These are phyloP conservation scores for Spodoptera picta DNA, from an alignment of 2,888 invertebrate genomes.

Conservation along the genomic window DNA sequence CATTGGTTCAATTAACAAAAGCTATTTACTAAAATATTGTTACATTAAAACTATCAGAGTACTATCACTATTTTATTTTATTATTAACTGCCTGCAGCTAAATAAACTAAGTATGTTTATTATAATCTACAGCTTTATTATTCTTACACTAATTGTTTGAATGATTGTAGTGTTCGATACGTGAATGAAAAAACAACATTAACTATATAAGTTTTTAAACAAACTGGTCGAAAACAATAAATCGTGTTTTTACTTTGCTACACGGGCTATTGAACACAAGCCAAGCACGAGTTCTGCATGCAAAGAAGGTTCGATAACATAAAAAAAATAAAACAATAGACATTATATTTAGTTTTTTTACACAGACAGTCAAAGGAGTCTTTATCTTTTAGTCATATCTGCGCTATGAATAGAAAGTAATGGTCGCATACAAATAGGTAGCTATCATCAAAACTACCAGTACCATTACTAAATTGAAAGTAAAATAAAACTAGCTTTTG, in stretches of 20 bases:
- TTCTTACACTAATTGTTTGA: too few relatives aligned
- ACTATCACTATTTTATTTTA: too few relatives aligned
- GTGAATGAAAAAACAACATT: too few relatives aligned
- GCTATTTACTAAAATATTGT: too few relatives aligned
- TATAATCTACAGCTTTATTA: too few relatives aligned
- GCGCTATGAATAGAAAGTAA: slow-evolving; percentile 56
- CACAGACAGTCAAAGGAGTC: slow-evolving; percentile 13
- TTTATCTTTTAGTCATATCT: slow-evolving; percentile 46
- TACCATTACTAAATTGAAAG: slow-evolving; percentile 22
- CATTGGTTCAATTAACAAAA: too few relatives aligned
- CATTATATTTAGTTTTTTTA: slow-evolving; percentile 23
- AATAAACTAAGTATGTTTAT: too few relatives aligned
- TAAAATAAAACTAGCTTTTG: slow-evolving; percentile 21
- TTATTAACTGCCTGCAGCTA: too few relatives aligned
- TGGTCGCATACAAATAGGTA: slow-evolving; percentile 38
- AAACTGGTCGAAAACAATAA: too few relatives aligned
- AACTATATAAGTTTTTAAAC: too few relatives aligned
- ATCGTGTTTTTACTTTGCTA: slow-evolving; percentile 4
- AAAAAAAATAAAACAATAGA: slow-evolving; percentile 27
- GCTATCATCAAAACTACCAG: slow-evolving; percentile 36
- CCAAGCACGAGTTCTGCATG: slow-evolving; percentile 11
- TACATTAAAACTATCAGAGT: too few relatives aligned
- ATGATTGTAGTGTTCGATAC: too few relatives aligned
- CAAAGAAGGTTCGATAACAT: slow-evolving; percentile 13
- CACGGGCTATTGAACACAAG: slow-evolving; percentile 8